Evolutionary conservation across 2,797 vertebrate genomes (phyloP).

Genomic region (Macrochelys suwanniensis): DNA sequence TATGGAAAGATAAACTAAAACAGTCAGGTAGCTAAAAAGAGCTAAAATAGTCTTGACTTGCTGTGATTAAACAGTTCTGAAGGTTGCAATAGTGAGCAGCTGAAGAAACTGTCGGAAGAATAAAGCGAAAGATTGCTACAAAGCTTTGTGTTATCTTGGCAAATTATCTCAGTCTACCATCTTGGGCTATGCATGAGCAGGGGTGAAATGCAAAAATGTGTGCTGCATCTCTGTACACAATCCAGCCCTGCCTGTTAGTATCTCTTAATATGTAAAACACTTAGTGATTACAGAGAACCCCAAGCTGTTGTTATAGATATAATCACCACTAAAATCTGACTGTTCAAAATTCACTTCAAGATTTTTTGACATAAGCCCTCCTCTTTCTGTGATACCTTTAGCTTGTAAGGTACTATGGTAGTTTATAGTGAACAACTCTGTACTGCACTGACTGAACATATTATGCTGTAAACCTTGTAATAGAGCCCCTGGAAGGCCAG

Average conservation of each 20-base stretch:
- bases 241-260: not conserved
- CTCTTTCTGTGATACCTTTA: not conserved
- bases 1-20: not conserved
- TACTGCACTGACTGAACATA: constrained; percentile 35
- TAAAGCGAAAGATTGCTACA: not conserved
- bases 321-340: not conserved
- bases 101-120: not conserved
- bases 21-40: not conserved
- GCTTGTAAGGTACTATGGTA: not conserved
- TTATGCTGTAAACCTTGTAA: not conserved
- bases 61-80: not conserved
- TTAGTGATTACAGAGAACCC: not conserved
- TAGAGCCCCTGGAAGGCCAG: not conserved
- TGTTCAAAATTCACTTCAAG: not conserved
- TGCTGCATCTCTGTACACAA: too few relatives aligned
- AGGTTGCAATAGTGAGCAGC: not conserved
- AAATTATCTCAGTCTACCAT: not conserved
- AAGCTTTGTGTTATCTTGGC: not conserved
- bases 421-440: constrained; percentile 14
- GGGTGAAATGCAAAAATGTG: not conserved
- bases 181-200: rapidly evolving
- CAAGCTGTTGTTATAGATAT: not conserved
- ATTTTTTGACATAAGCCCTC: constrained; percentile 14
- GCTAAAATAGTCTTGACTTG: not conserved
- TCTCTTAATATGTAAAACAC: not conserved